A percentile compares a stretch with the other conserved stretches of the same genome.
Evolutionary conservation across 2,888 invertebrate genomes (phyloP).

Genomic region (Oasisia sp.): DNA sequence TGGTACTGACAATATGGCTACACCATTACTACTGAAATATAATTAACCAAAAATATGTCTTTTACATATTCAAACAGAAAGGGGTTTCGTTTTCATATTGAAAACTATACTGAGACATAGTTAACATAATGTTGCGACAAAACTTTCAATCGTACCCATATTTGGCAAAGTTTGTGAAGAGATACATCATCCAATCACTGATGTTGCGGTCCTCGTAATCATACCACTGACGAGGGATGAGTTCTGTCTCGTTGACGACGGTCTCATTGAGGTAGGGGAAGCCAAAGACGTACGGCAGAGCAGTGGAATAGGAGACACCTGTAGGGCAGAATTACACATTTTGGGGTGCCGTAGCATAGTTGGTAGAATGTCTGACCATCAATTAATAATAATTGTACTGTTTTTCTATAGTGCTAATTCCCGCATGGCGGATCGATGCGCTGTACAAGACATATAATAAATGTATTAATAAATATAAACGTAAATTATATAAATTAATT

Average conservation of each 20-base stretch:
- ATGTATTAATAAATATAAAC: too few species aligned
- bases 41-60: too few species aligned
- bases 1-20: too few species aligned
- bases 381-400: too few species aligned
- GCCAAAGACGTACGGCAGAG: constrained; percentile 69
- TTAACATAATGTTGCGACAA: background rate
- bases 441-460: too few species aligned
- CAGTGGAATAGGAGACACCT: constrained; percentile 67
- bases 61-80: too few species aligned
- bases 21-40: too few species aligned
- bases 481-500: too few species aligned
- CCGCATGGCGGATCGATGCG: too few species aligned
- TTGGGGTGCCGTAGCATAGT: background rate
- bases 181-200: constrained; percentile 67
- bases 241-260: constrained; percentile 56
- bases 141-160: constrained; percentile 60
- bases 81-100: background rate
- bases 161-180: constrained; percentile 67
- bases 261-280: constrained; percentile 67
- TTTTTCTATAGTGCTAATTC: too few species aligned
- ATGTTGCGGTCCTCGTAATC: constrained; percentile 66
- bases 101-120: background rate
- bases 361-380: background rate
- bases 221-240: constrained; percentile 60
- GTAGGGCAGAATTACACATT: constrained; percentile 13